Conservation (phyloP, 1,140 invertebrate genomes). For the Varroa destructor region DNA sequence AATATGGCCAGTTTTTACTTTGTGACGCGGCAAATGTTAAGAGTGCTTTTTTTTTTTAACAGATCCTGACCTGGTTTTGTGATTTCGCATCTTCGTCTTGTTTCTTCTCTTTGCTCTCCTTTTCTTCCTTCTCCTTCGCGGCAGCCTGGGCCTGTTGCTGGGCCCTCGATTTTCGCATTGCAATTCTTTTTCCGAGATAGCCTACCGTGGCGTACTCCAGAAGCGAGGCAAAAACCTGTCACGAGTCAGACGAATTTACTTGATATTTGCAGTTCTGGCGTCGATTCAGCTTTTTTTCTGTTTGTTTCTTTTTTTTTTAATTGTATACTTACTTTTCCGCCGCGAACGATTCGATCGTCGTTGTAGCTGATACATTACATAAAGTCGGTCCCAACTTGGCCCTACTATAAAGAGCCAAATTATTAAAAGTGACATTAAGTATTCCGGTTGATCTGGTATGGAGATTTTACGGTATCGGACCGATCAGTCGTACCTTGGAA, state of each 20-base stretch:
- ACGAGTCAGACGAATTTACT: constrained; percentile 1
- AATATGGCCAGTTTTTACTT: not conserved
- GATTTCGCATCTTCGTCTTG: constrained; percentile 1
- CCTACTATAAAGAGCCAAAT: too few species aligned
- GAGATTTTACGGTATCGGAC: too few species aligned
- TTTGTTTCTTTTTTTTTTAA: not conserved
- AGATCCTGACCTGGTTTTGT: constrained; percentile 8
- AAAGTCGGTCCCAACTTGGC: too few species aligned
- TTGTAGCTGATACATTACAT: not conserved
- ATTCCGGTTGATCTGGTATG: too few species aligned
- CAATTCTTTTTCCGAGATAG: constrained; percentile 73
- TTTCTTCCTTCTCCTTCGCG: constrained; percentile 24
- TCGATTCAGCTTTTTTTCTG: too few species aligned
- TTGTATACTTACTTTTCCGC: not conserved
- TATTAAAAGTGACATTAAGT: too few species aligned
- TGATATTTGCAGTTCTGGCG: too few species aligned
- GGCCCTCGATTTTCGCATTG: constrained; percentile 58
- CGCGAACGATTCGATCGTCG: not conserved
- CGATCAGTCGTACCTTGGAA: too few species aligned
- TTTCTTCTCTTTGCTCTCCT: constrained; percentile 25
- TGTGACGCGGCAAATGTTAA: too few species aligned
- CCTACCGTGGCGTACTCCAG: constrained; percentile 33
- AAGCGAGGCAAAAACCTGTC: constrained; percentile 31
- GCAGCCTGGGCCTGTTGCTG: constrained; percentile 28
- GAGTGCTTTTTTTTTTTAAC: too few species aligned